phyloP scores from a whole-genome alignment of 2,113 vertebrate genomes.

The human (Homo sapiens) region GRCh38 chr17:61619001-61619500 shows the following conservation, averaged over 20 bases:
- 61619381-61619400: conserved; percentile 44
- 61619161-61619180: conserved; percentile 82
- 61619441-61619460: not conserved
- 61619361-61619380: not conserved
- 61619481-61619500: not conserved
- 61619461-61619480: not conserved
- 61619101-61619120: conserved; percentile 86
- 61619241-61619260: conserved; percentile 65
- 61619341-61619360: conserved; percentile 55
- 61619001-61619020: conserved; percentile 86
- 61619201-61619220: conserved; percentile 82
- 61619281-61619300: conserved; percentile 50
- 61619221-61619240: conserved; percentile 74
- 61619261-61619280: conserved; percentile 69
- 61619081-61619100: conserved; percentile 85
- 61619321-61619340: not conserved
- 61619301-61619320: conserved; percentile 34
- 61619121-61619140: conserved; percentile 81
- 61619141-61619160: conserved; percentile 80
- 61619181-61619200: conserved; percentile 84
- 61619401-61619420: not conserved
- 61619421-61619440: conserved; percentile 20
- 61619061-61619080: conserved; percentile 78
- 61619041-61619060: conserved; percentile 86
- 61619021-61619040: conserved; percentile 85